Evolutionary conservation across 2,797 vertebrate species (phyloP), one percentile per base, ranked within the genome.

Genomic region (Anguilla marmorata): DNA sequence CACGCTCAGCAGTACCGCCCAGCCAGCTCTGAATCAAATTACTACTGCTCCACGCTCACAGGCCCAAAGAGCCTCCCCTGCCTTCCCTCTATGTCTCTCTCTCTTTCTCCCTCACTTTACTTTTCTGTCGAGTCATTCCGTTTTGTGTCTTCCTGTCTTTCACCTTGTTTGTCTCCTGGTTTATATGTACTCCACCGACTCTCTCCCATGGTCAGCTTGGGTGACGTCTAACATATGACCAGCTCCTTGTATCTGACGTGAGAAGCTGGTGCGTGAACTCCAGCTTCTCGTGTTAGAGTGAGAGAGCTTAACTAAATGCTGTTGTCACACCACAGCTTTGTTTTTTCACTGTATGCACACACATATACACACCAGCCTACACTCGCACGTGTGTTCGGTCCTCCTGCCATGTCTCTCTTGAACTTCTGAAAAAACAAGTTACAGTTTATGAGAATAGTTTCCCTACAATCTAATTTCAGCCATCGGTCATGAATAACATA

Each of bases 1-100:
- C 92, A 90, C 89, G 52, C 90, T 95, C 94, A 94, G 94, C 94
- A 94, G 74, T 89, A 88, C 84, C 89, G 89, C 86, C 7, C 87
- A 88, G 91, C 90, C 90, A 91, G 85, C 85, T 63, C 87, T 90
- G 92, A 92, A 87, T 95, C 92, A 91, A 88, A 91, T 95, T 94
- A 93, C 93, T 94, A 93, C 93, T 89, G 30, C 21, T 9, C 27
- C 72, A 27, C 33, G 63, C 2, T 74, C 85, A 85, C 87, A 41
- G 86, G 88, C 89, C 87, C 83, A 83, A 86, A 88, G 83, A 86
- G 86, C 72, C 66, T 16, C 27, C 54, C 85, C 83, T 83, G 19
- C 54, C 85, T 84, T 60, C 30, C 50, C 74, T 82, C 86, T 24
- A 19, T 79, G 76, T 60, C 66, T 85, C n/a, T 69, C 63, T 83